Percentiles rank a stretch among this genome's conserved stretches.
Evolutionary conservation across 35 echinoderm and acorn worm genomes (phyloP).

Genomic region (Amphiura filiformis): DNA sequence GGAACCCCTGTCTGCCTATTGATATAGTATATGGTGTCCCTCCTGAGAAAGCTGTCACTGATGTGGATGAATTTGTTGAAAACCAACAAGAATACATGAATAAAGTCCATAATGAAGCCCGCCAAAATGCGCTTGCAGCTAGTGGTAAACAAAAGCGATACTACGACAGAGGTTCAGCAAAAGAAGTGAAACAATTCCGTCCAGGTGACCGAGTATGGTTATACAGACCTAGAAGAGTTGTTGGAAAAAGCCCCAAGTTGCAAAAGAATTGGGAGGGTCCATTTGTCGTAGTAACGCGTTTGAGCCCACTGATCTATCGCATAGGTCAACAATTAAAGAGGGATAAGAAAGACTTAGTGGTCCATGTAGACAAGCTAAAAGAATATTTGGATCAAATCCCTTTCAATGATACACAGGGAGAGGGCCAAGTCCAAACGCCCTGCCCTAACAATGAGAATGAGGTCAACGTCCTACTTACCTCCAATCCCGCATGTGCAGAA

Average conservation of each 20-base stretch:
- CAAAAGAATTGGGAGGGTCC: background rate
- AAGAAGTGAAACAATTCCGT: background rate
- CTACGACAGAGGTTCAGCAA: background rate
- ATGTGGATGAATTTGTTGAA: background rate
- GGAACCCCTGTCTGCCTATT: conserved; percentile 12
- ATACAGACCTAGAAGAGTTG: background rate
- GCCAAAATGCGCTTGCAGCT: background rate
- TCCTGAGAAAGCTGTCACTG: background rate
- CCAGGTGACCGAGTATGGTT: background rate
- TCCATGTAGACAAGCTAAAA: background rate
- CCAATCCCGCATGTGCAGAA: no score
- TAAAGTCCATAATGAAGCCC: background rate
- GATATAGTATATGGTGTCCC: background rate
- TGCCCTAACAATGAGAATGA: no score
- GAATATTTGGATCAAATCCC: background rate
- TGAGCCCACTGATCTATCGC: background rate
- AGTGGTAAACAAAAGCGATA: background rate
- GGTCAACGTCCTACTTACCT: no score
- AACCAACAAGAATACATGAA: background rate
- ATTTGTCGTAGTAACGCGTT: background rate
- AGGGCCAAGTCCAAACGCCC: no score
- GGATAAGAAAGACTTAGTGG: background rate
- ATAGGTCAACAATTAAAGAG: background rate
- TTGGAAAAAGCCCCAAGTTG: background rate
- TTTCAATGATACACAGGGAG: no score